A percentile compares a stretch with the other conserved stretches of the same genome.
phyloP scores from a whole-genome alignment of 2,797 vertebrate genomes.

The Syndactyla subalaris region DNA sequence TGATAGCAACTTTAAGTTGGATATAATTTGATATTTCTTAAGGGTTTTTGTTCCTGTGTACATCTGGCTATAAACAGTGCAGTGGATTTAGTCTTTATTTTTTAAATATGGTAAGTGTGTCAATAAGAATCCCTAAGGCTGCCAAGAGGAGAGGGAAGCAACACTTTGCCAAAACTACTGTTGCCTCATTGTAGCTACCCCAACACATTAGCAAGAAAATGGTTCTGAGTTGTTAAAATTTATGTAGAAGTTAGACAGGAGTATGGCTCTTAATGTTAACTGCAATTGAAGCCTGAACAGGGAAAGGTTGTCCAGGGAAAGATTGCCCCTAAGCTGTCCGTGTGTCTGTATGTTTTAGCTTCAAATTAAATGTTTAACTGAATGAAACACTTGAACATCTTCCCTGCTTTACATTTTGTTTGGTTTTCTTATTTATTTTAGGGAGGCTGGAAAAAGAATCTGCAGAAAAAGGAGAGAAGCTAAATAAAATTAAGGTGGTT shows the following conservation, averaged over 20 bases:
- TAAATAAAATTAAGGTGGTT: constrained; percentile 94
- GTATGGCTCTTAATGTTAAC: not conserved
- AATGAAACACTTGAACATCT: not conserved
- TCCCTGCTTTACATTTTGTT: not conserved
- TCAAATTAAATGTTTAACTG: not conserved
- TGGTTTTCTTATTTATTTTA: constrained; percentile 46
- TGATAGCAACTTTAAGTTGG: not conserved
- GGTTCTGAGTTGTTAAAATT: not conserved
- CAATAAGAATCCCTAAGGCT: not conserved
- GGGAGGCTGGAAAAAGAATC: constrained; percentile 82
- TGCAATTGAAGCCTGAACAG: not conserved
- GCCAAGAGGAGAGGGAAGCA: not conserved
- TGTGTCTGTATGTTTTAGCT: not conserved
- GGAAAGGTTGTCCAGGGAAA: not conserved
- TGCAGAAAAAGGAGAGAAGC: constrained; percentile 89
- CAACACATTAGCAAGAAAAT: not conserved
- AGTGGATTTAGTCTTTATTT: not conserved
- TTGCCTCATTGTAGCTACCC: not conserved
- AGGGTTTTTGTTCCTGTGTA: not conserved
- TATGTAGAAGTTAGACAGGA: not conserved
- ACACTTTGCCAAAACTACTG: not conserved
- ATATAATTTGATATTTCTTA: not conserved
- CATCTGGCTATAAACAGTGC: not conserved
- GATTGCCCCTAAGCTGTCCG: not conserved
- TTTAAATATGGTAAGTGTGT: not conserved